Percentiles rank a stretch among this genome's conserved stretches.
phyloP scores from a whole-genome alignment of 2,797 vertebrate species.

The Triplophysa bombifrons region DNA sequence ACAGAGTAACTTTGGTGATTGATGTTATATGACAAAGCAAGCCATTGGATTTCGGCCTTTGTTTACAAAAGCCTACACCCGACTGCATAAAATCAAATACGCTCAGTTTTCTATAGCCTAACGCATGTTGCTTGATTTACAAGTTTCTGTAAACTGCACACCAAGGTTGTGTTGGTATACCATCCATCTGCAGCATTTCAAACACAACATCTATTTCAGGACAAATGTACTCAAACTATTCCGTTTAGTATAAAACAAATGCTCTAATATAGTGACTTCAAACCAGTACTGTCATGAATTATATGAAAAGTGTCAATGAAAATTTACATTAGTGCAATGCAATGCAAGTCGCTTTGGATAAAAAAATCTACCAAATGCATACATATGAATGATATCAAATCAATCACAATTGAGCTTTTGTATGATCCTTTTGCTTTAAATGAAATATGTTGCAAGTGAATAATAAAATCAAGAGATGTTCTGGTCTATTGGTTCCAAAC shows the following conservation, averaged over 20 bases:
- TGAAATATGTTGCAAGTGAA: slow-evolving; percentile 21
- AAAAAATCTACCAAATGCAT: too few relatives aligned
- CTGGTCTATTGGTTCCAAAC: slow-evolving; percentile 19
- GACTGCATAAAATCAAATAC: background rate
- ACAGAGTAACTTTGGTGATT: background rate
- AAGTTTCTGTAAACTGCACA: background rate
- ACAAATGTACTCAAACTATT: background rate
- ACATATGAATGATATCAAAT: too few relatives aligned
- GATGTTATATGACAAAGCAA: background rate
- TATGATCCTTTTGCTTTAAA: slow-evolving; percentile 2
- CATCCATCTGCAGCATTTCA: background rate
- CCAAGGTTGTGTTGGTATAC: background rate
- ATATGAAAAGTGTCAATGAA: too few relatives aligned
- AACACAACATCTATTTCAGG: background rate
- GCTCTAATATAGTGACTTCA: background rate
- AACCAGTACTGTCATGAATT: background rate
- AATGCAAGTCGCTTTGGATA: too few relatives aligned
- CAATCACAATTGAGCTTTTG: background rate
- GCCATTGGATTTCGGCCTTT: slow-evolving; percentile 7
- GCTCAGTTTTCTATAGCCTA: background rate
- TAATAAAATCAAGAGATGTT: slow-evolving; percentile 20
- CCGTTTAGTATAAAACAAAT: background rate
- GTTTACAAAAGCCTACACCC: slow-evolving; percentile 2
- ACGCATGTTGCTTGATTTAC: background rate
- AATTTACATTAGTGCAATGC: too few relatives aligned